phyloP scores from a whole-genome alignment of 2,888 invertebrate genomes.

The Agrotis segetum region DNA sequence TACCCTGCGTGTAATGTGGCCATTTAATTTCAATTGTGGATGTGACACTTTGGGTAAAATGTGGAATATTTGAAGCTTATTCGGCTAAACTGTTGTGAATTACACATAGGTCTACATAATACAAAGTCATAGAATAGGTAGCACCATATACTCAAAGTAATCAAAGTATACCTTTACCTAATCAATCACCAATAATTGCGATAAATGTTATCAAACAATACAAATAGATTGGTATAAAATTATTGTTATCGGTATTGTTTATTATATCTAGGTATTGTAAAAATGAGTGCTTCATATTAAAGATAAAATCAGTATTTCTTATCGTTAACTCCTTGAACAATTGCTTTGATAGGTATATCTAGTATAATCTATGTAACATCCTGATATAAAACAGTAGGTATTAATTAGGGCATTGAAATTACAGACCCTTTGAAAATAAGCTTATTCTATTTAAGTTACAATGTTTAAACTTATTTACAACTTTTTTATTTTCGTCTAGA shows the following conservation, averaged over 20 bases:
- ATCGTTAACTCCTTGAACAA: slow-evolving; percentile 69
- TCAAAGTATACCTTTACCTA: slow-evolving; percentile 76
- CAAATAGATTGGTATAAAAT: slow-evolving; percentile 85
- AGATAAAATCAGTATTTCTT: slow-evolving; percentile 85
- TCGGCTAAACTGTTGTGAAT: slow-evolving; percentile 33
- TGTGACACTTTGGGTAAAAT: slow-evolving; percentile 44
- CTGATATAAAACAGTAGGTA: slow-evolving; percentile 41
- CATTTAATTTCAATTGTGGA: slow-evolving; percentile 78
- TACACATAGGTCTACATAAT: slow-evolving; percentile 10
- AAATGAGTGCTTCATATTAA: slow-evolving; percentile 82
- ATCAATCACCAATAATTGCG: slow-evolving; percentile 81
- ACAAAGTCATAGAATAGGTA: slow-evolving; percentile 62
- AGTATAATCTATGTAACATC: slow-evolving; percentile 76
- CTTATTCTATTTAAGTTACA: neutral
- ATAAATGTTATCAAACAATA: slow-evolving; percentile 89
- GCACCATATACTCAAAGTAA: slow-evolving; percentile 70
- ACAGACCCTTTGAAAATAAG: neutral
- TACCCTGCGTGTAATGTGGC: slow-evolving; percentile 77
- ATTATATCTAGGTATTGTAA: slow-evolving; percentile 84
- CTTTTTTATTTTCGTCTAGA: slow-evolving; percentile 7
- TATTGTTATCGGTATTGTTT: slow-evolving; percentile 87
- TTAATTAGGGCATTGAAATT: slow-evolving; percentile 12
- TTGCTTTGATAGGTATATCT: slow-evolving; percentile 50
- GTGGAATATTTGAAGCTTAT: slow-evolving; percentile 34
- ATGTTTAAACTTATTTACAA: slow-evolving; percentile 2